Evolutionary conservation across 1,140 invertebrate genomes (phyloP).

Genomic region (Musca vetustissima): DNA sequence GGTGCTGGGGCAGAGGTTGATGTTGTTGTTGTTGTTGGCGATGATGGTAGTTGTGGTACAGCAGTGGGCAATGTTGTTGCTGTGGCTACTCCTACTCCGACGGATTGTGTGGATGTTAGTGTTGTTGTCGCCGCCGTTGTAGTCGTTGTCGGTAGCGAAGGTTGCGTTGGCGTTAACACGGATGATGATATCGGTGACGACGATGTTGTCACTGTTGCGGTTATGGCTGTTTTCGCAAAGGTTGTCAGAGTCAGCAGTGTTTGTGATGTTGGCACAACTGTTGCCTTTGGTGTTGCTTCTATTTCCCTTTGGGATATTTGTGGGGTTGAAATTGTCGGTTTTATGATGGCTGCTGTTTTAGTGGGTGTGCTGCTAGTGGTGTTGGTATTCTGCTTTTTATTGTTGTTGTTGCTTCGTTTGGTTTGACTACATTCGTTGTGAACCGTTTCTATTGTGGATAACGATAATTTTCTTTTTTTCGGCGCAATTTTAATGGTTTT

Average conservation of each 20-base stretch:
- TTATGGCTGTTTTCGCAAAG: background rate
- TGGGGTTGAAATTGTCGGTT: background rate
- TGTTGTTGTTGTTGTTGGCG: background rate
- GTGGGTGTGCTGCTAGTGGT: slow-evolving; percentile 26
- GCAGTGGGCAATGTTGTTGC: too few relatives aligned
- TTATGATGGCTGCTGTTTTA: slow-evolving; percentile 5
- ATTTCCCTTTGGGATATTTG: too few relatives aligned
- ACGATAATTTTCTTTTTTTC: slow-evolving; percentile 18
- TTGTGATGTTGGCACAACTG: background rate
- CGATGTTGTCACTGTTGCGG: too few relatives aligned
- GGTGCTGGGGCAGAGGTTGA: background rate
- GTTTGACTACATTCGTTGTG: background rate
- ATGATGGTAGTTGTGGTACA: background rate
- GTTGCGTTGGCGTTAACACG: too few relatives aligned
- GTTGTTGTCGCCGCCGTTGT: too few relatives aligned
- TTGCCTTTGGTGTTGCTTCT: background rate
- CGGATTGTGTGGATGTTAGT: too few relatives aligned
- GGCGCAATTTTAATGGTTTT: slow-evolving; percentile 20
- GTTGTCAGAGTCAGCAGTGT: background rate
- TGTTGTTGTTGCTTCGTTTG: background rate
- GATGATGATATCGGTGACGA: too few relatives aligned
- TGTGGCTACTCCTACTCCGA: too few relatives aligned
- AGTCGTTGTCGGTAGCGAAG: too few relatives aligned
- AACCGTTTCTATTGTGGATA: background rate
- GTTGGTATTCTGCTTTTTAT: slow-evolving; percentile 1